A percentile compares a stretch with the other conserved stretches of the same genome.
These are phyloP conservation scores for Molossus molossus DNA, from an alignment of 2,797 vertebrate genomes.

Conservation along the genomic window DNA sequence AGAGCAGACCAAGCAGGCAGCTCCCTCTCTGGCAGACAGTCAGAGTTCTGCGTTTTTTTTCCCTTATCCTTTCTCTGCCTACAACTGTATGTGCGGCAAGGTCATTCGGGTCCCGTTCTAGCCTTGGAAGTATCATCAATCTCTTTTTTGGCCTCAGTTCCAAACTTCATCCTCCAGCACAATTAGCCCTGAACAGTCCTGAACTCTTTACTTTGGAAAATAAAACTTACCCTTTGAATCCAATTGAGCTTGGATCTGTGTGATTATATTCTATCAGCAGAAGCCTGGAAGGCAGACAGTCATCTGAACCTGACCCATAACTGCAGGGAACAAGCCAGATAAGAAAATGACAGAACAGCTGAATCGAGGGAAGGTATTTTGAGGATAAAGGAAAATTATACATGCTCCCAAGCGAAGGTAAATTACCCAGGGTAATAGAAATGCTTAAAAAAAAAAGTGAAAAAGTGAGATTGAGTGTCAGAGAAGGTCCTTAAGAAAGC, in stretches of 20 bases:
- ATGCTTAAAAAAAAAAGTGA: conserved; percentile 50
- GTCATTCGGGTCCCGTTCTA: neutral
- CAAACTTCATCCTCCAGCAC: conserved; percentile 62
- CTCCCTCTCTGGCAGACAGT: neutral
- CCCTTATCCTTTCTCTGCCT: neutral
- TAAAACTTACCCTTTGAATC: conserved; percentile 69
- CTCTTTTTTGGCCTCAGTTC: conserved; percentile 61
- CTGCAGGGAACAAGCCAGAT: conserved; percentile 1
- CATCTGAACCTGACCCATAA: neutral
- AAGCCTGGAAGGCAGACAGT: conserved; percentile 34
- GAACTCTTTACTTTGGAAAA: conserved; percentile 70
- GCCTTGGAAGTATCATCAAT: conserved; percentile 52
- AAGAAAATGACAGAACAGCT: neutral
- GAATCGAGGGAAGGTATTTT: conserved; percentile 1
- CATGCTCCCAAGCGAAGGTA: conserved; percentile 16
- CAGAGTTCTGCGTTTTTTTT: neutral
- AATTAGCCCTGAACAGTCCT: conserved; percentile 69
- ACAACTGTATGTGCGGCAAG: neutral
- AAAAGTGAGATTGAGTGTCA: conserved; percentile 22
- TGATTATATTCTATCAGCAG: conserved; percentile 25
- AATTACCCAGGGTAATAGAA: conserved; percentile 50
- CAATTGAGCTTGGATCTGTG: conserved; percentile 54
- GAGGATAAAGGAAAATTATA: conserved; percentile 66
- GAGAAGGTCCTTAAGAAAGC: neutral
- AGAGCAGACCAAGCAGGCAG: neutral